Evolutionary conservation across 2,888 invertebrate species (phyloP), one percentile per base, ranked within the genome.

Genomic region (Apodemia hepburni): DNA sequence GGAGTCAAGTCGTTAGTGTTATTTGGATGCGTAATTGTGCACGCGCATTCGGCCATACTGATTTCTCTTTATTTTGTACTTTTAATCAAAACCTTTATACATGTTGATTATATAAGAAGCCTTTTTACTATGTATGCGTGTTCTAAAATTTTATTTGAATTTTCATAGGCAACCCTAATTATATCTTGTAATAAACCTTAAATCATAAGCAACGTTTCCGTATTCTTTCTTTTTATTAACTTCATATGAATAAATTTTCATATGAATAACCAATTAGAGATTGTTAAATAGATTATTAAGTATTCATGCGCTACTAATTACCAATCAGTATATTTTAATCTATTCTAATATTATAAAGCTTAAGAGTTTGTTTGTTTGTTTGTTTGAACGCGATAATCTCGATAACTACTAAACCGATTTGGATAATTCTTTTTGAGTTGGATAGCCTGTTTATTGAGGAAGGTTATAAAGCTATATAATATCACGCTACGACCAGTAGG

Each of bases 1-100:
- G 68, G 64, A 69, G 80, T 81, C 76, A 80, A 77, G 74, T 76
- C 74, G 82, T 60, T 81, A 75, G 68, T 62, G 69, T 66, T 73
- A 66, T 75, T 75, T 76, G 74, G 68, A 74, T 69, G 65, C 64
- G 61, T 70, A 69, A 69, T 66, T 71, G 60, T 66, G 63, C 69
- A 57, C 57, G 57, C 57, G 57, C 57, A 29, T 57, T 57, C n/a
- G 57, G 57, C 57, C 57, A 57, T 57, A 29, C 15, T 57, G 57
- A 57, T 57, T 57, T 57, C 57, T 57, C 57, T 57, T 57, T 57
- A 57, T 57, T 57, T 57, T 57, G 57, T 57, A 29, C 15, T 57
- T 57, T 6, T 57, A 57, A 57, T 57, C 15, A 29, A 57, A 57
- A 57, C 57, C 29, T 29, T 57, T 57, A 8, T 57, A 12, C 8